Conservation (phyloP, 1,140 invertebrate genomes). For the Oreohelix idahoensis region DNA sequence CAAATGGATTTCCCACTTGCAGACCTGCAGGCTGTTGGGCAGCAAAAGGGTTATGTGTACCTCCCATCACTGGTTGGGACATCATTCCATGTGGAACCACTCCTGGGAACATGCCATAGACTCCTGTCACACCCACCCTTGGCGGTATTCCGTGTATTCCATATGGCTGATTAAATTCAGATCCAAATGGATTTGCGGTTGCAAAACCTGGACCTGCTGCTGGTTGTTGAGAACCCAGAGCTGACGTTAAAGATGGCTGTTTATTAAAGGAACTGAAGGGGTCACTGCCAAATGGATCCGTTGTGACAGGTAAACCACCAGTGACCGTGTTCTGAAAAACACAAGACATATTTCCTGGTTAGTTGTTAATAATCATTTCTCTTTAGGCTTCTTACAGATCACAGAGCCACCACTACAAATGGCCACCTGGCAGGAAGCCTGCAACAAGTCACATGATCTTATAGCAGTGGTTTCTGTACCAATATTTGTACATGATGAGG, state of each 20-base stretch:
- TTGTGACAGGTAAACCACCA: slow-evolving; percentile 39
- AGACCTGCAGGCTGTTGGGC: slow-evolving; percentile 1
- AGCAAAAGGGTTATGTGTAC: slow-evolving; percentile 10
- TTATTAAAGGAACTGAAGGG: slow-evolving; percentile 45
- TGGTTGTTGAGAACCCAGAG: slow-evolving; percentile 10
- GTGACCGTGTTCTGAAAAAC: slow-evolving; percentile 45
- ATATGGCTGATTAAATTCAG: slow-evolving; percentile 4
- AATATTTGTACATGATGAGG: too few species aligned
- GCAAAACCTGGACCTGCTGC: slow-evolving; percentile 27
- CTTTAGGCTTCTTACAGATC: too few species aligned
- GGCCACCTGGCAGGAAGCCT: too few species aligned
- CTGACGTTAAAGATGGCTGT: slow-evolving; percentile 13
- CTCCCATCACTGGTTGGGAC: slow-evolving; percentile 8
- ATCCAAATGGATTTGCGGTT: slow-evolving; percentile 34
- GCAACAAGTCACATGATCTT: too few species aligned
- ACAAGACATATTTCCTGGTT: too few species aligned
- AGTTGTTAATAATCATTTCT: too few species aligned
- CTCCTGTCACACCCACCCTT: not conserved
- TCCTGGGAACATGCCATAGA: slow-evolving; percentile 17
- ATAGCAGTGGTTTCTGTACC: too few species aligned
- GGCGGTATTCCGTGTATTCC: slow-evolving; percentile 5
- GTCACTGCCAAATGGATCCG: slow-evolving; percentile 56
- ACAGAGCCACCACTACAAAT: too few species aligned
- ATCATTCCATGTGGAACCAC: slow-evolving; percentile 25
- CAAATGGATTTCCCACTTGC: slow-evolving; percentile 19